A percentile compares a stretch with the other conserved stretches of the same genome.
These are phyloP conservation scores for Triplophysa bombifrons DNA, from an alignment of 2,797 vertebrate genomes.

Conservation along the genomic window DNA sequence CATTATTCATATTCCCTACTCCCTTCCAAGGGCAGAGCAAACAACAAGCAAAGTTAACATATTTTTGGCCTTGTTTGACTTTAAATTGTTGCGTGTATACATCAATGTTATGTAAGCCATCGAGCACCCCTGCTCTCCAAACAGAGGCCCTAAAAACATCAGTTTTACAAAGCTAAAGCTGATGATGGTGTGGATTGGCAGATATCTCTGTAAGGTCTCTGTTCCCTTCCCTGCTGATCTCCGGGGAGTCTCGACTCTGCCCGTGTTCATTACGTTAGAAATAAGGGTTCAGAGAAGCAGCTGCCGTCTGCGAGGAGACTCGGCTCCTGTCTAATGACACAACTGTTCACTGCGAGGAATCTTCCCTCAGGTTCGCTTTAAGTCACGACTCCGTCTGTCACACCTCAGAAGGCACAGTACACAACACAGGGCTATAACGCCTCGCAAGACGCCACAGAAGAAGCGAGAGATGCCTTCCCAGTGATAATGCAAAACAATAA, in stretches of 20 bases:
- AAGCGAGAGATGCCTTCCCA: neutral
- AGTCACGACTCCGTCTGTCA: conserved; percentile 27
- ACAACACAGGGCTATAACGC: neutral
- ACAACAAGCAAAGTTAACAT: too few relatives aligned
- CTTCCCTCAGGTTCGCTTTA: conserved; percentile 68
- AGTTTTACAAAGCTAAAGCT: neutral
- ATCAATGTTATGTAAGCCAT: neutral
- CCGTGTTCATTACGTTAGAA: conserved; percentile 68
- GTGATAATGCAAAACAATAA: neutral
- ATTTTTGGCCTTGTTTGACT: too few relatives aligned
- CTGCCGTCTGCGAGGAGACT: conserved; percentile 60
- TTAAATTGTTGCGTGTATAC: neutral
- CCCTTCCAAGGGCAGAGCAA: too few relatives aligned
- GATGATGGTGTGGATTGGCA: conserved; percentile 18
- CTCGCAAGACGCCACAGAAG: neutral
- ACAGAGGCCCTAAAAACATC: neutral
- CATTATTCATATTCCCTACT: too few relatives aligned
- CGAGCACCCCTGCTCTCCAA: neutral
- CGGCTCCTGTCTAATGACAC: conserved; percentile 65
- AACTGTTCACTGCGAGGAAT: conserved; percentile 62
- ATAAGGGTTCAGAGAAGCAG: conserved; percentile 62
- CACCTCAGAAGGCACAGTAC: conserved; percentile 13
- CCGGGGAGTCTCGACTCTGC: conserved; percentile 50
- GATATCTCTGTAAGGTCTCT: conserved; percentile 46
- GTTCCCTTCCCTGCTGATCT: conserved; percentile 61